A percentile compares a stretch with the other conserved stretches of the same genome.
phyloP scores from a whole-genome alignment of 2,113 vertebrate species.

The Callochromis pleurospilus region DNA sequence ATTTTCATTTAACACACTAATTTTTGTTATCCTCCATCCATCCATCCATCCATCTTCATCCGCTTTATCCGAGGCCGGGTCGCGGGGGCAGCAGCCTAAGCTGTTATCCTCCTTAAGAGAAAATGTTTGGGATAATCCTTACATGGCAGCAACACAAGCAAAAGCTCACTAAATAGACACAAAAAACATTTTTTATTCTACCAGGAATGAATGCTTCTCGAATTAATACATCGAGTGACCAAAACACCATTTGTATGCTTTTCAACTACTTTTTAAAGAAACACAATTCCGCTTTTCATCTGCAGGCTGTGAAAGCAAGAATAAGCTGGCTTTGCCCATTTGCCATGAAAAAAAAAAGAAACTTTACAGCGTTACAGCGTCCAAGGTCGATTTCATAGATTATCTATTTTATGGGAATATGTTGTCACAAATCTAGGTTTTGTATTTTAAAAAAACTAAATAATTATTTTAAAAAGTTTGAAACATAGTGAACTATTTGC shows the following conservation, averaged over 20 bases:
- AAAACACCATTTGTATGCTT: neutral
- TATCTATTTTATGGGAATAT: neutral
- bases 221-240: neutral
- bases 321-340: neutral
- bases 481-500: neutral
- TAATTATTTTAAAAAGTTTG: neutral
- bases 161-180: neutral
- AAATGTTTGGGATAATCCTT: neutral
- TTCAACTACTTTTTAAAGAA: neutral
- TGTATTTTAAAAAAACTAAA: neutral
- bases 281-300: neutral
- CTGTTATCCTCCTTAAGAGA: neutral
- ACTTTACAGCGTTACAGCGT: neutral
- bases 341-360: neutral
- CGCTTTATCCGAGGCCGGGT: no score
- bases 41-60: no score
- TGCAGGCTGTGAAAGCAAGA: neutral
- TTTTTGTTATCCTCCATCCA: neutral
- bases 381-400: neutral
- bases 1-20: rapidly evolving
- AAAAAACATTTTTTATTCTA: rapidly evolving
- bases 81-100: no score
- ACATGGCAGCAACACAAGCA: neutral
- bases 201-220: rapidly evolving
- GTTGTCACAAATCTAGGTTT: neutral